Conservation (phyloP, 1,140 invertebrate species). For the Drosophila bocki region DNA sequence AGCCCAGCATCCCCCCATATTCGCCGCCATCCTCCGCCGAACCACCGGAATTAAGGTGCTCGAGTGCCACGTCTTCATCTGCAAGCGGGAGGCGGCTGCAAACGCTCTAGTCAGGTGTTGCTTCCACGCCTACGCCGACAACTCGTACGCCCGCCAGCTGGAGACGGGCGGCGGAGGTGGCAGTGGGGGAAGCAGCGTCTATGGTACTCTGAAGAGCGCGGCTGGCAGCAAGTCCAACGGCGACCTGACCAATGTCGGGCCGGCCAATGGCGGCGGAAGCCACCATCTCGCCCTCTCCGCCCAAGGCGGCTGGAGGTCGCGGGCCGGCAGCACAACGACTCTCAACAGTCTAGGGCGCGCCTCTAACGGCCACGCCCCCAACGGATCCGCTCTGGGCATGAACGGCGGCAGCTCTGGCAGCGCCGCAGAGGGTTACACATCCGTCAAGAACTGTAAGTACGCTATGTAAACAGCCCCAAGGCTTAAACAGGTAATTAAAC, state of each 20-base stretch:
- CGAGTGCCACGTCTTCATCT: constrained; percentile 99
- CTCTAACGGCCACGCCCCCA: constrained; percentile 70
- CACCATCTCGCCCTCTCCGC: constrained; percentile 65
- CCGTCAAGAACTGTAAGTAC: constrained; percentile 85
- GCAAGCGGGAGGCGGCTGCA: constrained; percentile 96
- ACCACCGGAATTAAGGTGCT: constrained; percentile 99
- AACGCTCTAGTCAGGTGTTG: constrained; percentile 97
- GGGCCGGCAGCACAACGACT: constrained; percentile 87
- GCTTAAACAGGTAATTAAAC: neutral
- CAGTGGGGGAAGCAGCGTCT: constrained; percentile 72
- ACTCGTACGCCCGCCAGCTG: constrained; percentile 94
- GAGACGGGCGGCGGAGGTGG: constrained; percentile 86
- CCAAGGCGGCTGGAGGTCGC: constrained; percentile 86
- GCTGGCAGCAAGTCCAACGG: constrained; percentile 85
- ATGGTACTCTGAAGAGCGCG: constrained; percentile 85
- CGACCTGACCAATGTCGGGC: constrained; percentile 67
- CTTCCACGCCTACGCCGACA: constrained; percentile 97
- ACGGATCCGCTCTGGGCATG: constrained; percentile 65
- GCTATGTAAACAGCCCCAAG: constrained; percentile 44
- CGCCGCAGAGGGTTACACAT: constrained; percentile 81
- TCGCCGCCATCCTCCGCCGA: constrained; percentile 97
- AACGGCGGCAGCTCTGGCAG: constrained; percentile 76
- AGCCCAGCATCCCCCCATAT: constrained; percentile 97
- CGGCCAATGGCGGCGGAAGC: constrained; percentile 52
- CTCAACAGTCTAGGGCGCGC: constrained; percentile 86